Base-by-base conservation (phyloP, 2,797 vertebrate genomes). In the Poecilia velifera region DNA sequence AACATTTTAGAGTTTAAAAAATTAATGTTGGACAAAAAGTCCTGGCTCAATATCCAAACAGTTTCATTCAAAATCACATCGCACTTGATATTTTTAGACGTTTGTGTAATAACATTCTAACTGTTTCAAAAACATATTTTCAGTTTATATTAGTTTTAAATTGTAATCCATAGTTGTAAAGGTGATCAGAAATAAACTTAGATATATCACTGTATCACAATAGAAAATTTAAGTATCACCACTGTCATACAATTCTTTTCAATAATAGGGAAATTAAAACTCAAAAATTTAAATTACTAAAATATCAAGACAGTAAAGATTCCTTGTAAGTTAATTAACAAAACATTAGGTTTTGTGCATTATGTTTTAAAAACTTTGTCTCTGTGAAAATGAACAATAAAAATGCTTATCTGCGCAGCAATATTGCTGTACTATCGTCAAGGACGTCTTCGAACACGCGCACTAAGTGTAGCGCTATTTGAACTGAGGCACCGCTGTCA, bases 391-490 rank as follows among this genome's bases (percentile, higher is more conserved):
- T 47, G 36, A 31, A 6, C 43, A 76, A 34, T 20, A 31, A 78
- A 78, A 75, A 36, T 72, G 46, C 3, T 77, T 62, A 43, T 75
- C 83, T 77, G 43, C 28, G 28, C 53, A 77, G 12, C 39, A 72
- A 55, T 18, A 31, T 74, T 79, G 36, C 46, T 77, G 28, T 39
- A 34, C 31, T 12, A 28, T 78, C 46, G 46, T 82, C 76, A 64
- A 76, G 46, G 36, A 71, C 28, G 16, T 71, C 77, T 82, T 82
- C 36, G 28, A 74, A 46, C 3, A 31, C 31, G 28, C 34, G 68
- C 82, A 78, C 83, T 83, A 84, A 80, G 62, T 74, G 70, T 41
- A 59, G 28, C 57, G 51, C 46, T 73, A 51, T 76, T 81, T 84
- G 78, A 84, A 76, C 36, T 1, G 4, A 78, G 3, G 36, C 72